phyloP scores from a whole-genome alignment of 1,140 invertebrate species.

The Drosophila subpulchrella region DNA sequence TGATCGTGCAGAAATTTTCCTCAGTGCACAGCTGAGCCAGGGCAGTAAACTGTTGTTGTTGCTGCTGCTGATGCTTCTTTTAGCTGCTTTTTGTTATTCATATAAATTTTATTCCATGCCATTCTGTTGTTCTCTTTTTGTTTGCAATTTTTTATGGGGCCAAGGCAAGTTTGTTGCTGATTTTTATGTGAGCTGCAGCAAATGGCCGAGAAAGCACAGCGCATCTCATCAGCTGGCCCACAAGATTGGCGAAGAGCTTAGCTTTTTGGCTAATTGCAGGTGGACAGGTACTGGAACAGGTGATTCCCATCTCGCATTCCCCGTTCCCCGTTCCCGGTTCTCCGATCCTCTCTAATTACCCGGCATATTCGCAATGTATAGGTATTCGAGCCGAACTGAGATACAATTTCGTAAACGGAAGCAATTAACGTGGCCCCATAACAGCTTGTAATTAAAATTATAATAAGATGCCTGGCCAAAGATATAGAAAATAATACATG shows the following conservation, averaged over 20 bases:
- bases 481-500: constrained; percentile 73
- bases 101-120: constrained; percentile 81
- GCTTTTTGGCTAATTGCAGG: constrained; percentile 35
- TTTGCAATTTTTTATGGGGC: constrained; percentile 73
- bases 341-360: constrained; percentile 22
- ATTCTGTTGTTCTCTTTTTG: constrained; percentile 64
- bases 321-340: neutral
- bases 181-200: constrained; percentile 75
- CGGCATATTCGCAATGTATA: constrained; percentile 19
- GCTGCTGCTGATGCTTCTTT: constrained; percentile 15
- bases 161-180: constrained; percentile 77
- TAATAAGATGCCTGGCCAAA: constrained; percentile 76
- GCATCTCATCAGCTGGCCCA: constrained; percentile 65
- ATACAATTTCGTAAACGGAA: constrained; percentile 76
- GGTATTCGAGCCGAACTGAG: constrained; percentile 8
- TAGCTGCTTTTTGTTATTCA: constrained; percentile 72
- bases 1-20: neutral
- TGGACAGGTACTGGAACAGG: neutral
- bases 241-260: constrained; percentile 36
- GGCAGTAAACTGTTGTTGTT: constrained; percentile 70
- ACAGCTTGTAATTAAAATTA: constrained; percentile 81
- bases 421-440: constrained; percentile 76
- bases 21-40: constrained; percentile 19
- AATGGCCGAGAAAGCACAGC: constrained; percentile 68
- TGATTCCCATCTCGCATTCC: neutral